These are phyloP conservation scores for Grapholita molesta DNA, from an alignment of 1,140 invertebrate species.

Conservation along the genomic window DNA sequence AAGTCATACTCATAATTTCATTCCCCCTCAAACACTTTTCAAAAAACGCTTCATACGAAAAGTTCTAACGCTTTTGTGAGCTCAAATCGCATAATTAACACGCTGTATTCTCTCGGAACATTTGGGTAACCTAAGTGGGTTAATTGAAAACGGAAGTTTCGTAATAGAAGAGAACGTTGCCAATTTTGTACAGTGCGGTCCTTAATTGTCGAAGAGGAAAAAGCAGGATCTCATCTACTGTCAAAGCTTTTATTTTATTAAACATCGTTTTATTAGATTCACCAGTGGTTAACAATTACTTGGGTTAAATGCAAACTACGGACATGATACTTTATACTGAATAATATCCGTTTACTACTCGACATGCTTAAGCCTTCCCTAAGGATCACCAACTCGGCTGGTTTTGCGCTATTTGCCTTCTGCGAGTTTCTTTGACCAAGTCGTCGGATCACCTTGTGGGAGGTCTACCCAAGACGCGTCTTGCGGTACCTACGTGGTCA, in stretches of 20 bases:
- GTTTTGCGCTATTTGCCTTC: no score
- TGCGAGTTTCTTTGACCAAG: no score
- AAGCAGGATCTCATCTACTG: not conserved
- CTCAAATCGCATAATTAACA: slow-evolving; percentile 10
- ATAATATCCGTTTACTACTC: no score
- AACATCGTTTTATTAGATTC: not conserved
- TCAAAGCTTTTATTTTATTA: not conserved
- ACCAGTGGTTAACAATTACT: no score
- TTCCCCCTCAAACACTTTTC: not conserved
- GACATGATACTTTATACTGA: no score
- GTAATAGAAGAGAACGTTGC: slow-evolving; percentile 6
- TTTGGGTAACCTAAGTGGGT: slow-evolving; percentile 8
- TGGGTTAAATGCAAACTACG: no score
- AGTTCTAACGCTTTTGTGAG: not conserved
- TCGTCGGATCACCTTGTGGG: no score
- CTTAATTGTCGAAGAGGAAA: slow-evolving; percentile 7
- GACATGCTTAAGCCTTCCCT: no score
- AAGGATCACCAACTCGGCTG: no score
- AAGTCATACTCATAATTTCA: not conserved
- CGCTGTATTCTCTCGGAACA: not conserved
- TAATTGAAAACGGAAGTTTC: slow-evolving; percentile 10
- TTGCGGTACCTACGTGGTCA: no score
- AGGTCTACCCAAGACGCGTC: no score
- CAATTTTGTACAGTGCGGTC: not conserved
- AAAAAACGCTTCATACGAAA: not conserved